Conservation (phyloP, 92 coral and sea anemone genomes). For the Palythoa caribaeorum region DNA sequence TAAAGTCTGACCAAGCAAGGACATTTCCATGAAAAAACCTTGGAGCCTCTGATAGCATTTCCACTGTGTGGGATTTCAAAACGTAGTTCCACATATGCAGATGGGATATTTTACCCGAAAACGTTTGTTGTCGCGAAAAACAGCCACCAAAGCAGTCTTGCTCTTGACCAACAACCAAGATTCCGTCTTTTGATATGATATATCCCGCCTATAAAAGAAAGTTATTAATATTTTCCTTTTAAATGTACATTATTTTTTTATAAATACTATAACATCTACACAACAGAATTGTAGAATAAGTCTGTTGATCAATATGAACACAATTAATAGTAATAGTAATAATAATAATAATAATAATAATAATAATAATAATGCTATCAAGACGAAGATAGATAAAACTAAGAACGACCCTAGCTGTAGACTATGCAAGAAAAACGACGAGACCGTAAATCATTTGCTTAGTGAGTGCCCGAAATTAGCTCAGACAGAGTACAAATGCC, state of each 20-base stretch:
- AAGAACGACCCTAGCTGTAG: too few species aligned
- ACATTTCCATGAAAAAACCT: conserved; percentile 14
- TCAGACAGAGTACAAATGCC: too few species aligned
- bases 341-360: too few species aligned
- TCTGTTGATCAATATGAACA: too few species aligned
- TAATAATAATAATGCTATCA: too few species aligned
- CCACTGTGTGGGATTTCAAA: neutral
- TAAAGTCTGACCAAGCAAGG: conserved; percentile 26
- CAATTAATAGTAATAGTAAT: too few species aligned
- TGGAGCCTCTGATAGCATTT: neutral
- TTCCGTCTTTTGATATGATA: conserved; percentile 36
- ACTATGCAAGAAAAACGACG: too few species aligned
- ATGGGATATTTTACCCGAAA: conserved; percentile 22
- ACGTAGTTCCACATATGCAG: conserved; percentile 41
- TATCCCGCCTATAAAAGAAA: conserved; percentile 21
- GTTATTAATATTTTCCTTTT: too few species aligned
- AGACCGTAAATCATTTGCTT: too few species aligned
- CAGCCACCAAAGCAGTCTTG: conserved; percentile 43
- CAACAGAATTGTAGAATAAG: neutral
- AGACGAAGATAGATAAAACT: too few species aligned
- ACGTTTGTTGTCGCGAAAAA: neutral
- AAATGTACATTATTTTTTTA: neutral
- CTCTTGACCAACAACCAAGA: conserved; percentile 26
- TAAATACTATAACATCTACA: neutral
- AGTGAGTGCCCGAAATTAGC: too few species aligned